Base-by-base conservation (phyloP, 2,797 vertebrate species). In the Lutjanus campechanus region DNA sequence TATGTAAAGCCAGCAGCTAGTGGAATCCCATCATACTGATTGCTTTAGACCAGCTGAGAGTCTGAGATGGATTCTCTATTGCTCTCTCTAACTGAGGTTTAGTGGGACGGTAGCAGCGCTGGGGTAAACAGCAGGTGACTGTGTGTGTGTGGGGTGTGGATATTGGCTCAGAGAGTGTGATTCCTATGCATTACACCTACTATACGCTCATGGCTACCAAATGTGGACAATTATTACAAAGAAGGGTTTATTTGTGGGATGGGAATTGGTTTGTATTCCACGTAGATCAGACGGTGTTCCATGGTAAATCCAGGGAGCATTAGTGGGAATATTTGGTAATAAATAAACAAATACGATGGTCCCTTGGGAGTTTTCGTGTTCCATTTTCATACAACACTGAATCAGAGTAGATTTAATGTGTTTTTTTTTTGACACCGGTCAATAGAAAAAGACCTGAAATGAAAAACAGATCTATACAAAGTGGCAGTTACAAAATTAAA, bases 1-100 rank as follows among this genome's bases (percentile, higher is more conserved):
- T 90, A 94, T 88, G 91, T 91, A 90, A 89, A 91, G 85, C 72
- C 77, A 72, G 83, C 79, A 76, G 87, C 81, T 11, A 79, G 76
- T 62, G 82, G 82, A 89, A 69, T 91, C 88, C 85, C 90, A 88
- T 90, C 83, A 81, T 73, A 13, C 73, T 90, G 90, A 92, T 91
- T 89, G 88, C 86, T 87, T 88, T 19, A 79, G 90, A 92, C 82
- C 85, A 84, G 87, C 83, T 88, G 92, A 90, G 91, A 89, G 82
- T 74, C 46, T 50, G 77, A 83, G 85, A 88, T 84, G 83, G 85
- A 84, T 88, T 88, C 79, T 84, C 64, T 67, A 50, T 84, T 80
- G 73, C 69, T 12, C 69, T 70, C 69, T 81, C 68, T 58, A 56
- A 73, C 77, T 19, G 81, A 67, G 73, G 76, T 85, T 82, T 69